These are phyloP conservation scores for Hystrix cristata DNA, from an alignment of 2,113 vertebrate genomes.

Conservation along the genomic window DNA sequence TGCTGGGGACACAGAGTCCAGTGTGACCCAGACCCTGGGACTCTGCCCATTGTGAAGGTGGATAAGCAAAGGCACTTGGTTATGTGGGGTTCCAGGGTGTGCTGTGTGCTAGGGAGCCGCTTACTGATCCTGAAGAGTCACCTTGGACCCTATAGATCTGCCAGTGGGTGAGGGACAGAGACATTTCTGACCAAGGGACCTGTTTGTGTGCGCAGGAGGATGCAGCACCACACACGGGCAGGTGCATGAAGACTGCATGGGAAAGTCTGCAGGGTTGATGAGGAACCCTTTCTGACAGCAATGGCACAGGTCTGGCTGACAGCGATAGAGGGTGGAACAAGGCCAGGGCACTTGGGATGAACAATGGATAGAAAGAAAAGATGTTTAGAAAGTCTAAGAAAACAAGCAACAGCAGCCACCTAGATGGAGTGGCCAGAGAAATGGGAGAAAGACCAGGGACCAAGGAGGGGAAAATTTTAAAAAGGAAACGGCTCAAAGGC, in stretches of 20 bases:
- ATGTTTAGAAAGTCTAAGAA: not conserved
- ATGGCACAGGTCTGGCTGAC: not conserved
- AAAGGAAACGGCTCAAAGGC: not conserved
- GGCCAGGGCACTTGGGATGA: not conserved
- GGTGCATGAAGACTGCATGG: not conserved
- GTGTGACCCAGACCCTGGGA: not conserved
- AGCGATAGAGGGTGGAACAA: not conserved
- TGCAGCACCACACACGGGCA: fast-evolving
- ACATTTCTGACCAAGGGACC: not conserved
- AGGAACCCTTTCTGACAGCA: not conserved
- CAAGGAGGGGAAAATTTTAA: not conserved
- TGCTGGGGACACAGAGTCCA: not conserved
- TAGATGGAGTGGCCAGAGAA: not conserved
- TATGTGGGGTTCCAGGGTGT: not conserved
- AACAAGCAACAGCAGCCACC: not conserved
- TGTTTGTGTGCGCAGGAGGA: not conserved
- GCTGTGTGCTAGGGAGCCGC: not conserved
- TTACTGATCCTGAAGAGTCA: not conserved
- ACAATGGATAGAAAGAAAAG: not conserved
- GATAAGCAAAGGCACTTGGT: fast-evolving
- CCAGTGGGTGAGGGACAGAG: fast-evolving
- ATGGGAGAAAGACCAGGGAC: not conserved
- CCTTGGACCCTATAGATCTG: not conserved
- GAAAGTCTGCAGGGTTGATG: not conserved
- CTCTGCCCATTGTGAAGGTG: not conserved